Evolutionary conservation across 2,888 invertebrate genomes (phyloP), one percentile per base, ranked within the genome.

Genomic region (Xanthorhoe designata): DNA sequence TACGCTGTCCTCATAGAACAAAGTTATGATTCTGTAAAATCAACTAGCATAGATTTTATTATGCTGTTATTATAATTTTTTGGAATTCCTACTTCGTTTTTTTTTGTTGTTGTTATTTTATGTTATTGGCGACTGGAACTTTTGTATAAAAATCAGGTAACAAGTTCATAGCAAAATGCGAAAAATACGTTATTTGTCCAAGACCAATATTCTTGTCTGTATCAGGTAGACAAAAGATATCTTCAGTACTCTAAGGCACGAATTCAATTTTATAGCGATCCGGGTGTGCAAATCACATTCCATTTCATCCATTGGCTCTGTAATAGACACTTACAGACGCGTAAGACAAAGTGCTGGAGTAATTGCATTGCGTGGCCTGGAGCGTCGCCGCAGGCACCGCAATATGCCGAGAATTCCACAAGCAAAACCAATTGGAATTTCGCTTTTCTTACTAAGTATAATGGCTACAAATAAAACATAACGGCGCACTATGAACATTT

Each of bases 271-370:
- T 19, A 38, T 24, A 59, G 42, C 51, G n/a, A 59, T 38, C 50
- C 51, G 13, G 17, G 42, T 59, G 29, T 57, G 42, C 24, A 58
- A 58, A 60, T 67, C 18, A 56, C 51, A 56, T 55, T 63, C 47
- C 38, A 15, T 64, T 68, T 61, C 61, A 62, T 65, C 69, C 69
- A 70, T 74, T 68, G 65, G 19, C 42, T 54, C 52, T 68, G 75
- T 79, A 80, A 83, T 78, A 79, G 79, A 78, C 80, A 82, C 79
- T 83, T 79, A 77, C 69, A 78, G 80, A 67, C 74, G 73, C 72
- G 72, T 78, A 76, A 82, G 81, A 83, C 83, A 82, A 83, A 90
- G 89, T 89, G 88, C 83, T 83, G 64, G 68, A 76, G 79, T 90
- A 90, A 90, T 90, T 89, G 84, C 82, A 84, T 90, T 75, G 71